Evolutionary conservation across 2,888 invertebrate species (phyloP).

Genomic region (Macaria liturata): DNA sequence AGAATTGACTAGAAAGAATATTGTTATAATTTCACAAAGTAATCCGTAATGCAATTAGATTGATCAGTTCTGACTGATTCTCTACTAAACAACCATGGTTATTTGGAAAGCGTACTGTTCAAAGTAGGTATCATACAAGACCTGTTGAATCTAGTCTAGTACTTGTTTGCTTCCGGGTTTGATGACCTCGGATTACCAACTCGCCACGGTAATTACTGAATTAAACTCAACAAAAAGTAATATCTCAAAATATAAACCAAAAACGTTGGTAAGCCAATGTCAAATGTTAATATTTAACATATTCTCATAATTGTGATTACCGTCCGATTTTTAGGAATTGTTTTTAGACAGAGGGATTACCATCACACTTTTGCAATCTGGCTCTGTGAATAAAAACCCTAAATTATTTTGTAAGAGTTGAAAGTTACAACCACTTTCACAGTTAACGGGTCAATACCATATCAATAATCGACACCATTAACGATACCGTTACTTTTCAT

Average conservation of each 20-base stretch:
- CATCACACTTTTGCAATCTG: too few species aligned
- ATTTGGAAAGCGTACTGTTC: too few species aligned
- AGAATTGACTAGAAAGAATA: too few species aligned
- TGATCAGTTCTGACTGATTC: slow-evolving; percentile 21
- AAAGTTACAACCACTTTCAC: slow-evolving; percentile 1
- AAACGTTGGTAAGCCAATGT: too few species aligned
- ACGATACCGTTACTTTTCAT: slow-evolving; percentile 20
- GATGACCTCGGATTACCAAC: slow-evolving; percentile 11
- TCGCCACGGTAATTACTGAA: slow-evolving; percentile 5
- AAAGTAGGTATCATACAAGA: neutral
- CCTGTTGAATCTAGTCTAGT: neutral
- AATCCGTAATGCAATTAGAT: slow-evolving; percentile 43
- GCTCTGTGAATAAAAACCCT: too few species aligned
- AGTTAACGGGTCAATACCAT: slow-evolving; percentile 16
- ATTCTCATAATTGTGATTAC: too few species aligned
- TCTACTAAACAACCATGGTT: too few species aligned
- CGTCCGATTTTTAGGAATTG: too few species aligned
- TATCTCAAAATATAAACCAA: too few species aligned
- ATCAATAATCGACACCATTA: slow-evolving; percentile 11
- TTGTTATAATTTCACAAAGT: slow-evolving; percentile 45
- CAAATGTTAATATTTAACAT: too few species aligned
- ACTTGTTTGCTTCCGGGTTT: slow-evolving; percentile 25
- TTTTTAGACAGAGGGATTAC: too few species aligned
- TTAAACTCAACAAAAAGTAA: slow-evolving; percentile 11
- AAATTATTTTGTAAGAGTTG: too few species aligned